Evolutionary conservation across 2,888 invertebrate species (phyloP), one percentile per base, ranked within the genome.

Genomic region (Epistrophella euchroma): DNA sequence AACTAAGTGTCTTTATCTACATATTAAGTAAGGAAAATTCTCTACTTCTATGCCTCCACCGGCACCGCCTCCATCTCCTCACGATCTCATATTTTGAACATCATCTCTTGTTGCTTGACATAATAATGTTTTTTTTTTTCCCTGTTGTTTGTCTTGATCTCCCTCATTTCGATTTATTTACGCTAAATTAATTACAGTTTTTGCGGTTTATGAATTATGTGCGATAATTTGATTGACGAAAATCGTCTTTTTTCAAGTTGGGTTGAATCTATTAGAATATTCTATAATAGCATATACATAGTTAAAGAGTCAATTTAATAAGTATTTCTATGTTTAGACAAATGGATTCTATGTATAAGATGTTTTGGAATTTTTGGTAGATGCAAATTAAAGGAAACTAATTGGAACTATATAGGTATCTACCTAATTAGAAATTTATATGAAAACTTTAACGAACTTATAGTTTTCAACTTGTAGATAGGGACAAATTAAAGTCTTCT

Each of bases 171-270:
- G 32, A 15, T 60, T 55, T 47, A 19, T 43, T 15, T 70, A 74
- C 78, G 83, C 55, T 84, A 35, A 84, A 84, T 84, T 79, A 79
- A 75, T 74, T 71, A 45, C 71, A 77, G 50, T 71, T 84, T 71
- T 84, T 79, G 74, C 74, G 78, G 79, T 71, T 64, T 75, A 71
- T 75, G 66, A 84, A 75, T 84, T 75, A 83, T 74, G 78, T 62
- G 78, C 72, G 78, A 70, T 78, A 83, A 83, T 83, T 78, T 83
- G 73, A 74, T 78, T 78, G 74, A 55, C 25, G 73, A 77, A 70
- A 62, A 58, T 64, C n/a, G 64, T 58, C 45, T 64, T 22, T 13
- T 71, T 50, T 40, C 35, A 62, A 19, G 11, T 56, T 56, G 0
- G 1, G 43, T 45, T 45, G n/a, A 9, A 17, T 11, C 45, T 3